Conservation (phyloP, 1,140 invertebrate genomes). For the Cotesia chilonis region DNA sequence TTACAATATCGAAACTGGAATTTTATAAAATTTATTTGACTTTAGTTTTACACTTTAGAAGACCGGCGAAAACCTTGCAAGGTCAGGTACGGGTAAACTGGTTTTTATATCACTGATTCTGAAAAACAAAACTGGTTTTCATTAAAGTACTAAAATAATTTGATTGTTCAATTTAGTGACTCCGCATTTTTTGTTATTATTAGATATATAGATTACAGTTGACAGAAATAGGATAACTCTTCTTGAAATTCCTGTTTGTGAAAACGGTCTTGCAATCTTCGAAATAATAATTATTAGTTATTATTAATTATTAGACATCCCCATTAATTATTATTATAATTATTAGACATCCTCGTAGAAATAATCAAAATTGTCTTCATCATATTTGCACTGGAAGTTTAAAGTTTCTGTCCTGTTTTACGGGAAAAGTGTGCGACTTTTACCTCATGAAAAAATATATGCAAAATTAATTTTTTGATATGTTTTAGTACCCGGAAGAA, state of each 20-base stretch:
- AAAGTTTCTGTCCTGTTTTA: no score
- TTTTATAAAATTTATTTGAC: background rate
- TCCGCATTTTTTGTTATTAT: background rate
- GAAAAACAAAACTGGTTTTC: conserved; percentile 31
- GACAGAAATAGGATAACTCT: background rate
- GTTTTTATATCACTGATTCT: conserved; percentile 12
- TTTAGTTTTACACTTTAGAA: background rate
- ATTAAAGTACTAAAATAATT: conserved; percentile 30
- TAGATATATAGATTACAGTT: background rate
- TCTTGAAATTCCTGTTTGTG: no score
- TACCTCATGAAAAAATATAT: no score
- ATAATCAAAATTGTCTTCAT: no score
- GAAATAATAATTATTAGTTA: background rate
- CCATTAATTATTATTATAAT: no score
- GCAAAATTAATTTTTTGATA: no score
- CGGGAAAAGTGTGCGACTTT: no score
- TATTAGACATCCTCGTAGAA: no score
- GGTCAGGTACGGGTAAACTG: conserved; percentile 21
- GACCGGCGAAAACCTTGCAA: conserved; percentile 23
- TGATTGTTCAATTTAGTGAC: background rate
- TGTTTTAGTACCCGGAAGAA: no score
- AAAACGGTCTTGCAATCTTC: no score
- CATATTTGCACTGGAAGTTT: no score
- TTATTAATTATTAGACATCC: no score
- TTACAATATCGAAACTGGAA: background rate